Evolutionary conservation across 2,797 vertebrate genomes (phyloP).

Genomic region (Poecile montanus): DNA sequence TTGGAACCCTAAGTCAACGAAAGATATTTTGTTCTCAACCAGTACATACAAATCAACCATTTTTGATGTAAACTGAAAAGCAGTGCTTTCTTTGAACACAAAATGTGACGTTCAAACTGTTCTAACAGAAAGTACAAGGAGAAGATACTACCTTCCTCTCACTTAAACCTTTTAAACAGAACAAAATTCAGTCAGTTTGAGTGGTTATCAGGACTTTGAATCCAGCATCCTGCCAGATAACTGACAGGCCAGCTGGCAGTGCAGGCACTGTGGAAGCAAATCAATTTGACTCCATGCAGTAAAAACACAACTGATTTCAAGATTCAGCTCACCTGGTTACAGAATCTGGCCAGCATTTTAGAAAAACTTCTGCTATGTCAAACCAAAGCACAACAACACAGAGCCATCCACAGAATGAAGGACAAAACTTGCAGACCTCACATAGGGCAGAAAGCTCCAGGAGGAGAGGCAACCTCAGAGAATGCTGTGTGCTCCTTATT

Average conservation of each 20-base stretch:
- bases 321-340: not conserved
- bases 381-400: not conserved
- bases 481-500: not conserved
- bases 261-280: not conserved
- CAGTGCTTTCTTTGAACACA: not conserved
- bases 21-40: not conserved
- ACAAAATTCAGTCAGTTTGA: not conserved
- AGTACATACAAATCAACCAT: not conserved
- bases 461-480: not conserved
- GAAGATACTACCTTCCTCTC: not conserved
- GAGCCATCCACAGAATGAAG: not conserved
- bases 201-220: not conserved
- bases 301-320: not conserved
- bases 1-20: not conserved
- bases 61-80: not conserved
- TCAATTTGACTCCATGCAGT: not conserved
- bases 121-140: not conserved
- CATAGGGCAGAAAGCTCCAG: not conserved
- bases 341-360: not conserved
- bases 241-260: not conserved
- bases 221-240: not conserved
- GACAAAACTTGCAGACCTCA: not conserved
- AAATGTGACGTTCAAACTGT: rapidly evolving
- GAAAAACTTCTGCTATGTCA: not conserved
- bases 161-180: not conserved